Conservation (phyloP, 2,888 invertebrate genomes). For the Oeneis ivallda region DNA sequence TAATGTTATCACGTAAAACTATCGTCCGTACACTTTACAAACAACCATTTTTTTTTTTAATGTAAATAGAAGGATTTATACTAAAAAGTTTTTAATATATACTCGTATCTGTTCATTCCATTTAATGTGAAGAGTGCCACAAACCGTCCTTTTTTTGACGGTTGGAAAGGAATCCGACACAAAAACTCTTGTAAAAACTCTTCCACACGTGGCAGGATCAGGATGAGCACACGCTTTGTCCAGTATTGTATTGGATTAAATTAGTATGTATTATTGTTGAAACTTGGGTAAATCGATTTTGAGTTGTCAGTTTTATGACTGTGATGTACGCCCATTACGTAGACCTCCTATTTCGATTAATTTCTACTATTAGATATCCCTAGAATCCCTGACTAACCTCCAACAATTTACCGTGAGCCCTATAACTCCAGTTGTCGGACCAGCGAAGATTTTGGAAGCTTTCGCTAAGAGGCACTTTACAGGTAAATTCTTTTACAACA, state of each 20-base stretch:
- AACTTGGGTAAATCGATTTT: neutral
- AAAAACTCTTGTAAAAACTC: constrained; percentile 54
- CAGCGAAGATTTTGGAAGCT: too few relatives aligned
- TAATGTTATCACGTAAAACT: neutral
- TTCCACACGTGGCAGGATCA: constrained; percentile 55
- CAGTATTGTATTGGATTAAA: constrained; percentile 20
- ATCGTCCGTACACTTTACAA: neutral
- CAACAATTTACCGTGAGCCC: too few relatives aligned
- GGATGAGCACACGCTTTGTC: constrained; percentile 44
- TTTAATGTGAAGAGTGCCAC: constrained; percentile 37
- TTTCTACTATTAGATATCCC: too few relatives aligned
- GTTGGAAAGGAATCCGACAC: constrained; percentile 54
- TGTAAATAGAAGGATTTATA: neutral
- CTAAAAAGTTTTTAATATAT: neutral
- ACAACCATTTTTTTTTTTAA: neutral
- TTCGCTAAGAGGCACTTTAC: too few relatives aligned
- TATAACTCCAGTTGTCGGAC: too few relatives aligned
- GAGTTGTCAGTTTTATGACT: neutral
- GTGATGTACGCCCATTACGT: too few relatives aligned
- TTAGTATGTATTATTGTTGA: constrained; percentile 19
- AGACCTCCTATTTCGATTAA: too few relatives aligned
- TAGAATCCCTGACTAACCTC: too few relatives aligned
- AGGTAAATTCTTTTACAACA: too few relatives aligned
- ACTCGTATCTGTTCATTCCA: constrained; percentile 16
- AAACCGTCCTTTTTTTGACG: constrained; percentile 49